Percentiles rank a stretch among this genome's conserved stretches.
phyloP scores from a whole-genome alignment of 2,888 invertebrate genomes.

The Morinoia aosen region DNA sequence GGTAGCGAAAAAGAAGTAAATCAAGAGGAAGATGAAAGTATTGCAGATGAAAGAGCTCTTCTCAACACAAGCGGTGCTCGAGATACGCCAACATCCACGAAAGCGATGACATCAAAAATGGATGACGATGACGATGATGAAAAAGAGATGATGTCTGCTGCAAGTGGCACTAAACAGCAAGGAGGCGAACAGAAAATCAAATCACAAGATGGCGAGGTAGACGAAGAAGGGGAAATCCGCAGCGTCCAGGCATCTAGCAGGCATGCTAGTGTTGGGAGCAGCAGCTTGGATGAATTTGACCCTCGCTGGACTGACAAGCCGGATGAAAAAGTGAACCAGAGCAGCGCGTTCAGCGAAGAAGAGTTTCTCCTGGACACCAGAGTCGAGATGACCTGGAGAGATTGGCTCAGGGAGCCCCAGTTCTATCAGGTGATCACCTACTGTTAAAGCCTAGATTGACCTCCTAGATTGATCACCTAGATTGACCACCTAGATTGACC shows the following conservation, averaged over 20 bases:
- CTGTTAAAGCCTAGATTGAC: no score
- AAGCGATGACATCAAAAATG: background rate
- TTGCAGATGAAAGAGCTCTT: background rate
- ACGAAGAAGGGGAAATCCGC: background rate
- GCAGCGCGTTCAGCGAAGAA: background rate
- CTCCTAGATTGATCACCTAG: no score
- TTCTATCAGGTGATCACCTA: slow-evolving; percentile 69
- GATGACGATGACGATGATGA: background rate
- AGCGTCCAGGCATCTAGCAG: background rate
- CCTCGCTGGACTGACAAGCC: background rate
- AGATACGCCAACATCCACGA: background rate
- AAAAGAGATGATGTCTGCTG: background rate
- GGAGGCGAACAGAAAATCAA: background rate
- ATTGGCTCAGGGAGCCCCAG: slow-evolving; percentile 69
- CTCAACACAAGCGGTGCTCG: background rate
- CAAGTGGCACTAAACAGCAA: background rate
- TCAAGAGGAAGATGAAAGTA: background rate
- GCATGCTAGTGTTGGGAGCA: background rate
- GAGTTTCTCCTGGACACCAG: slow-evolving; percentile 35
- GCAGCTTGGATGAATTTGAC: slow-evolving; percentile 16
- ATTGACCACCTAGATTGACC: no score
- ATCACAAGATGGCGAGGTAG: background rate
- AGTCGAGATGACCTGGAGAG: slow-evolving; percentile 68
- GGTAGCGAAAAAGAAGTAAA: background rate
- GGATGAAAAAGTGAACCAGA: background rate